These are phyloP conservation scores for Gopherus evgoodei DNA, from an alignment of 2,113 vertebrate genomes.

Conservation along the genomic window DNA sequence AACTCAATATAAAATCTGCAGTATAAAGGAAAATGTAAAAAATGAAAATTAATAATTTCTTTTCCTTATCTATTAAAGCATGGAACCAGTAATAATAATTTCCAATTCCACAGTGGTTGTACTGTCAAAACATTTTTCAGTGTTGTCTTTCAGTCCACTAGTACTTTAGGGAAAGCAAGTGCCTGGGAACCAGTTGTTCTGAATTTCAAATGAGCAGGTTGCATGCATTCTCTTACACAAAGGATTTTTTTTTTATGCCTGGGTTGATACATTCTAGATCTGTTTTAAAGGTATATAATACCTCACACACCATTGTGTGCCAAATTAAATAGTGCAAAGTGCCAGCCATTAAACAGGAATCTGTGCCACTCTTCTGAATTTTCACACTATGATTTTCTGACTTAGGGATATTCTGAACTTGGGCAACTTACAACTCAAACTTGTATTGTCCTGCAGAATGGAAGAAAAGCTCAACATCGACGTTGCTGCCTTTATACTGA, in stretches of 20 bases:
- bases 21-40: conserved; percentile 39
- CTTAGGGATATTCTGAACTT: neutral
- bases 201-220: neutral
- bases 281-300: neutral
- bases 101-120: neutral
- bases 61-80: neutral
- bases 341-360: neutral
- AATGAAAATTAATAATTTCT: neutral
- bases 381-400: conserved; percentile 18
- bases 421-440: neutral
- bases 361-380: neutral
- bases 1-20: conserved; percentile 2
- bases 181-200: neutral
- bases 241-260: neutral
- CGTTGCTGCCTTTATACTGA: conserved; percentile 27
- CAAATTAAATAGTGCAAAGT: neutral
- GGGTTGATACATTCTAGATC: neutral
- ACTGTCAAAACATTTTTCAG: neutral
- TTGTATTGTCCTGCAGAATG: conserved; percentile 1
- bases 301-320: neutral
- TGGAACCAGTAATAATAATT: neutral
- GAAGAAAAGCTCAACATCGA: neutral
- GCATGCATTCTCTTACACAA: neutral
- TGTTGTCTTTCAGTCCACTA: neutral
- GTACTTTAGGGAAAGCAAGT: neutral